These are phyloP conservation scores for Scomber scombrus DNA, from an alignment of 2,113 vertebrate species.

Conservation along the genomic window DNA sequence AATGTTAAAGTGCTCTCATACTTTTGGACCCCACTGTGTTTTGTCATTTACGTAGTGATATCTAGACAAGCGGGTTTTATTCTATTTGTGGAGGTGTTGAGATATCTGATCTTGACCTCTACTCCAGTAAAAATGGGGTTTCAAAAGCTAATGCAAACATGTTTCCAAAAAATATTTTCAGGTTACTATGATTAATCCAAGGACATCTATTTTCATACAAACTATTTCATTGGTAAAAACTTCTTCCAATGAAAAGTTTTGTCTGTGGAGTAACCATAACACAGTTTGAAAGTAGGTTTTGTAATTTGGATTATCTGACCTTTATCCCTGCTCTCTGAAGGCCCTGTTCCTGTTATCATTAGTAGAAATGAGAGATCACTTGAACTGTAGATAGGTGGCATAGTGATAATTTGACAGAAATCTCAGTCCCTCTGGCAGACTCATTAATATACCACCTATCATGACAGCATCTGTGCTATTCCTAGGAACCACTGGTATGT, in stretches of 20 bases:
- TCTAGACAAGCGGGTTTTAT: neutral
- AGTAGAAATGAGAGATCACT: neutral
- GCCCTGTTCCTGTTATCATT: neutral
- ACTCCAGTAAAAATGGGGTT: neutral
- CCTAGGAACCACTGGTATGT: conserved; percentile 74
- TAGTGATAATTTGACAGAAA: conserved; percentile 3
- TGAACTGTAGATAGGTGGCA: conserved; percentile 2
- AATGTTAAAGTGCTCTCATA: too few relatives aligned
- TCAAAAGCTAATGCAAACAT: neutral
- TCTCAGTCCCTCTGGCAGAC: conserved; percentile 18
- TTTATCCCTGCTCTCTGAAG: neutral
- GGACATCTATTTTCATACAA: neutral
- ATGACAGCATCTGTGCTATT: conserved; percentile 53
- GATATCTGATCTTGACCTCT: neutral
- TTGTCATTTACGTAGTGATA: neutral
- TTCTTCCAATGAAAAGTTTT: too few relatives aligned
- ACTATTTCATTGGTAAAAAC: neutral
- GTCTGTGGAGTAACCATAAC: too few relatives aligned
- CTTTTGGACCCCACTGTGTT: neutral
- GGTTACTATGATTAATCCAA: neutral
- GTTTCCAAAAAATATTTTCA: neutral
- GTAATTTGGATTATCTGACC: too few relatives aligned
- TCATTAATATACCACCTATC: conserved; percentile 36
- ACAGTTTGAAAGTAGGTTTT: too few relatives aligned
- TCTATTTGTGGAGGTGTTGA: neutral